Evolutionary conservation across 2,113 vertebrate species (phyloP).

Genomic region (Ia io): DNA sequence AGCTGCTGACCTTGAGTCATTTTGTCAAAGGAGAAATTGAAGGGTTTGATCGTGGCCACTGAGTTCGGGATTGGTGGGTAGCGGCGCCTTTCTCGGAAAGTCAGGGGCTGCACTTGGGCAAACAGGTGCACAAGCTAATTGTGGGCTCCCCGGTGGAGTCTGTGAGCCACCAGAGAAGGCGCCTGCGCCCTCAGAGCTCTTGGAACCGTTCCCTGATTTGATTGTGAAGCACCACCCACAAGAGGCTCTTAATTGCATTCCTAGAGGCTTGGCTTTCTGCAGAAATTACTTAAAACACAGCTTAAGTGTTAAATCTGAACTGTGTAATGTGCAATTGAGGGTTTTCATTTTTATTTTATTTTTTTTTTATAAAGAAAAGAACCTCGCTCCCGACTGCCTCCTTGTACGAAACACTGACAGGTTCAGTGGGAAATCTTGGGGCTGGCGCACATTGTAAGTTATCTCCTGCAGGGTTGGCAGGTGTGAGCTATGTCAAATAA

Average conservation of each 20-base stretch:
- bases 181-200: constrained; percentile 29
- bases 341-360: constrained; percentile 45
- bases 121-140: constrained; percentile 49
- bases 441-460: constrained; percentile 74
- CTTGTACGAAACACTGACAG: constrained; percentile 77
- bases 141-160: neutral
- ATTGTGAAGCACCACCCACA: constrained; percentile 62
- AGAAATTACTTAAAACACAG: constrained; percentile 67
- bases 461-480: constrained; percentile 86
- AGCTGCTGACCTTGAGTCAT: constrained; percentile 40
- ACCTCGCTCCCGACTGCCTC: constrained; percentile 64
- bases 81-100: constrained; percentile 35
- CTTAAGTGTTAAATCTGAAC: constrained; percentile 70
- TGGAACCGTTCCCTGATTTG: constrained; percentile 70
- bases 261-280: constrained; percentile 46
- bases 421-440: constrained; percentile 76
- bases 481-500: constrained; percentile 87
- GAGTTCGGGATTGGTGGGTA: neutral
- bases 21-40: constrained; percentile 54
- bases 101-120: constrained; percentile 35
- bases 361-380: constrained; percentile 20
- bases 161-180: neutral
- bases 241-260: constrained; percentile 74
- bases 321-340: constrained; percentile 60
- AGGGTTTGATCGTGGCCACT: constrained; percentile 31